A percentile compares a stretch with the other conserved stretches of the same genome.
Evolutionary conservation across 1,140 invertebrate genomes (phyloP).

Genomic region (Philopotamus ludificatus): DNA sequence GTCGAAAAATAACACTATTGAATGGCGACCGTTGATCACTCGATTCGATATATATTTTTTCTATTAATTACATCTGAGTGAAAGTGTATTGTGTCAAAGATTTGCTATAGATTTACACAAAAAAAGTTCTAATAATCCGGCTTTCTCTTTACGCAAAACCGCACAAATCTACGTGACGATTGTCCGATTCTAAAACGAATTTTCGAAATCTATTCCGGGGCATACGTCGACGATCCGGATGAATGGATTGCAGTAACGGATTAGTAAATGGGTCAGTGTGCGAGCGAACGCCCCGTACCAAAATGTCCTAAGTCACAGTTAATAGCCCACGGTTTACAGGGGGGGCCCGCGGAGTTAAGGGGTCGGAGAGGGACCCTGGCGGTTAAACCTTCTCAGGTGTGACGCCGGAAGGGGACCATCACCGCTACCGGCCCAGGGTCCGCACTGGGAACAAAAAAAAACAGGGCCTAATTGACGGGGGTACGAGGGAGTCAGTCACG

Average conservation of each 20-base stretch:
- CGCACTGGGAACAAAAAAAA: conserved; percentile 2
- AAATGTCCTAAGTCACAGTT: not conserved
- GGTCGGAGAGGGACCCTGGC: conserved; percentile 25
- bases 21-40: no score
- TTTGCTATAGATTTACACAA: not conserved
- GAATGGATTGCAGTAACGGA: not conserved
- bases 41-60: no score
- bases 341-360: not conserved
- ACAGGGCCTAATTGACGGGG: no score
- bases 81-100: not conserved
- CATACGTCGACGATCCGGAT: no score
- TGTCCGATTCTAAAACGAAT: no score
- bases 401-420: conserved; percentile 39
- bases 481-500: no score
- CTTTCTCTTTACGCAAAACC: conserved; percentile 20
- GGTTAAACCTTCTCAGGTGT: conserved; percentile 40
- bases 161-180: conserved; percentile 3
- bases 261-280: conserved; percentile 9
- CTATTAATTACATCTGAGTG: no score
- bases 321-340: not conserved
- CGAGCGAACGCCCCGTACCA: not conserved
- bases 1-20: no score
- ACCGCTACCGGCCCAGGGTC: conserved; percentile 17
- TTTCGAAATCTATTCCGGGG: no score
- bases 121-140: conserved; percentile 18